Conservation (phyloP, 2,113 vertebrate species). For the Progne subis region DNA sequence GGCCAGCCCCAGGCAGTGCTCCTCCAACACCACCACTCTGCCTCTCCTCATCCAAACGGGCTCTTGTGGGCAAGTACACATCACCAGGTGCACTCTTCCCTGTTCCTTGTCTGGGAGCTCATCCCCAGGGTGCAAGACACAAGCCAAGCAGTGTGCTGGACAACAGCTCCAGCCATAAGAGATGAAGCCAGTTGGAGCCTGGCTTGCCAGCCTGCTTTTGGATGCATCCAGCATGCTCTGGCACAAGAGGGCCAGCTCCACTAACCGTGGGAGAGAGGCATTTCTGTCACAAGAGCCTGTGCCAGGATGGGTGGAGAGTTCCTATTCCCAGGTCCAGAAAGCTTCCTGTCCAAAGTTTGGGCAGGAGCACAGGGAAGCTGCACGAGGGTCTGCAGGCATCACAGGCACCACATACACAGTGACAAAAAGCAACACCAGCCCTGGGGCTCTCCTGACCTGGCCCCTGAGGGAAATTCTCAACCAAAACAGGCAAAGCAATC, state of each 20-base stretch:
- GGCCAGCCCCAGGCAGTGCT: not conserved
- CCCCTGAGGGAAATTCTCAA: not conserved
- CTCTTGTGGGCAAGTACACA: not conserved
- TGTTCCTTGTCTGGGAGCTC: not conserved
- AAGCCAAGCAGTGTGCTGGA: not conserved
- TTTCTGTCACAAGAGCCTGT: not conserved
- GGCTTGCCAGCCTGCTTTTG: not conserved
- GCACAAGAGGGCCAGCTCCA: not conserved
- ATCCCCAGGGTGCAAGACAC: not conserved
- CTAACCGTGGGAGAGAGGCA: not conserved
- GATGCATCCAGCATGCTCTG: not conserved
- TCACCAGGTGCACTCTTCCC: not conserved
- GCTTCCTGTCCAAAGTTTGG: not conserved
- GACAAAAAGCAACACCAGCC: not conserved
- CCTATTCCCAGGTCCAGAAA: not conserved
- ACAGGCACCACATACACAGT: not conserved
- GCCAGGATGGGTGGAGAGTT: not conserved
- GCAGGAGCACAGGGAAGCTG: not conserved
- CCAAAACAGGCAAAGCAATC: not conserved
- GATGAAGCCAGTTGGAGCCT: fast-evolving
- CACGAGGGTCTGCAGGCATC: fast-evolving
- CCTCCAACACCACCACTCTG: not conserved
- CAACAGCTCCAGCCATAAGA: not conserved
- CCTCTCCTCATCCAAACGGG: not conserved
- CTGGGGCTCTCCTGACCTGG: not conserved